Base-by-base conservation (phyloP, 1,140 invertebrate genomes). In the Zaprionus nigranus region DNA sequence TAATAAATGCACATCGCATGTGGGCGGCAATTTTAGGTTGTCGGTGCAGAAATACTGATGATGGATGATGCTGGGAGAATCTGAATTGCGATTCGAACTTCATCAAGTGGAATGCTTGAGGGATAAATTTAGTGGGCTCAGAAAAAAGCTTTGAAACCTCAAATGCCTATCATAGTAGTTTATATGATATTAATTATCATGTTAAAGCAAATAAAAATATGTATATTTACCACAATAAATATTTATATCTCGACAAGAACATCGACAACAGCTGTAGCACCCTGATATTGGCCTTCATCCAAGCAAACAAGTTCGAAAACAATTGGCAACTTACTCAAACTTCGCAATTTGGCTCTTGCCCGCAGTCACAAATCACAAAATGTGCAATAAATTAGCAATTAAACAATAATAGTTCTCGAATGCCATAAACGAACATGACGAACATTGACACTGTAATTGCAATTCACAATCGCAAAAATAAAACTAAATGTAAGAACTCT, bases 341-440 rank as follows among this genome's bases (percentile, higher is more conserved):
- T 7, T 7, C 0, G 5, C 2, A 54, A 78, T n/a, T n/a, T n/a
- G 38, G 2, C 15, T 40, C 38, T 2, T 40, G 38, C n/a, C n/a
- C 7, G n/a, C 81, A 69, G 57, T 65, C 77, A 75, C 68, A 81
- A 78, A 73, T 61, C 67, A 78, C 80, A 71, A 60, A 75, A 63
- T 53, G 28, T 85, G 65, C 57, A 69, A 90, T 90, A 88, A 88
- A 90, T 88, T 90, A 82, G 53, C 81, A 88, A 88, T 90, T 73
- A 88, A 85, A 85, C 71, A 90, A 83, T 90, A 88, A 85, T 85
- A 90, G 75, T 87, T 88, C 67, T 61, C 61, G 76, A 77, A 79
- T 73, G 63, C 69, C 79, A 73, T 58, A 56, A 46, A 64, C 20
- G 34, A 53, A 58, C 59, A 64, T 67, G 60, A 60, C 40, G 58